A percentile compares a stretch with the other conserved stretches of the same genome.
Conservation (phyloP, 2,113 vertebrate species). For the Gasterosteus aculeatus region DNA sequence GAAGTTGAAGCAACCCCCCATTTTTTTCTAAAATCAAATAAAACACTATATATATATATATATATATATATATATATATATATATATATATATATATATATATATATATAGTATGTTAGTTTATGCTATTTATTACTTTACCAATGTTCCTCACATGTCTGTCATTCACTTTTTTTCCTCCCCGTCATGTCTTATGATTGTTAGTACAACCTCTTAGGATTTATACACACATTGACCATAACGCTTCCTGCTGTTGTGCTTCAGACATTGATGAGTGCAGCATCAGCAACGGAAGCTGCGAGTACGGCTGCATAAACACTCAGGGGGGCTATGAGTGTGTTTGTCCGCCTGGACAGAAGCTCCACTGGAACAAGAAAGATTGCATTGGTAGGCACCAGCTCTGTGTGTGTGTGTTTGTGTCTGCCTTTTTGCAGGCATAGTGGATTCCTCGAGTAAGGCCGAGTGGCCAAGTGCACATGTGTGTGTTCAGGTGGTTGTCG, state of each 20-base stretch:
- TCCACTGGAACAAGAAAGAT: slow-evolving; percentile 97
- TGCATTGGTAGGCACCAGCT: slow-evolving; percentile 86
- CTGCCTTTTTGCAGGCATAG: neutral
- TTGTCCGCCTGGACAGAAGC: slow-evolving; percentile 87
- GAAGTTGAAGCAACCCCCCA: too few species aligned
- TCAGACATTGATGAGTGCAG: slow-evolving; percentile 95
- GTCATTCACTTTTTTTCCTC: neutral
- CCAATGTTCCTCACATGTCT: neutral
- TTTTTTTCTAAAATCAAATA: too few species aligned
- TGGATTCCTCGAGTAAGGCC: neutral
- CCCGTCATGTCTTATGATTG: too few species aligned
- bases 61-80: too few species aligned
- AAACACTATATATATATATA: too few species aligned
- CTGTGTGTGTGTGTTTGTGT: slow-evolving; percentile 17
- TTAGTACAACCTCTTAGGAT: neutral
- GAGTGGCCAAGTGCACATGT: neutral
- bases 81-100: too few species aligned
- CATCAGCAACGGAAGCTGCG: slow-evolving; percentile 90
- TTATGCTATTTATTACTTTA: neutral
- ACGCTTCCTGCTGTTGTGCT: slow-evolving; percentile 36
- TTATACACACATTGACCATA: neutral
- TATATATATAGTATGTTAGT: neutral
- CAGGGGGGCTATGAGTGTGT: slow-evolving; percentile 90
- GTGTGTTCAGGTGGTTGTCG: slow-evolving; percentile 38
- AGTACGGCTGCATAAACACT: slow-evolving; percentile 88